Evolutionary conservation across 2,113 vertebrate genomes (phyloP).

Genomic region (Hyaena hyaena): DNA sequence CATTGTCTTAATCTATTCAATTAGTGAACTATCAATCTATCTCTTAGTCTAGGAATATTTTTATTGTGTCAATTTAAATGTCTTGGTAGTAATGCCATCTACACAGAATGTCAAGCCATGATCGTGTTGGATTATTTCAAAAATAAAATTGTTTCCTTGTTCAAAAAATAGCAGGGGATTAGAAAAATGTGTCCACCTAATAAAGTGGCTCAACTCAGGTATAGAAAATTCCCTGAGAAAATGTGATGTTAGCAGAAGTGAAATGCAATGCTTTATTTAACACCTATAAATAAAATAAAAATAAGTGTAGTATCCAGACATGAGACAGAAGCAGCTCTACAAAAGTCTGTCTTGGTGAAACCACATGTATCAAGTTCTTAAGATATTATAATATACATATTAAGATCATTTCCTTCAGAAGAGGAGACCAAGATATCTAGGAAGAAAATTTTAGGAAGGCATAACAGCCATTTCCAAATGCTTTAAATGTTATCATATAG

Average conservation of each 20-base stretch:
- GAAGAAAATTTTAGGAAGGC: neutral
- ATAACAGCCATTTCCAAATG: neutral
- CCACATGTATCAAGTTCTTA: neutral
- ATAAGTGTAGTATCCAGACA: neutral
- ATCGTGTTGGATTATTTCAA: neutral
- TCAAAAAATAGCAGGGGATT: neutral
- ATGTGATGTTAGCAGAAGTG: neutral
- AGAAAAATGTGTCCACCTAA: conserved; percentile 18
- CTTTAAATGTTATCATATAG: neutral
- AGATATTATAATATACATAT: too few relatives aligned
- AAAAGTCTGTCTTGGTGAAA: neutral
- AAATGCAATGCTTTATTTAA: conserved; percentile 44
- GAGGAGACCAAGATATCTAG: neutral
- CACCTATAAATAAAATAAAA: conserved; percentile 34
- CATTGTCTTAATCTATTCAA: conserved; percentile 9
- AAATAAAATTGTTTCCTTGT: neutral
- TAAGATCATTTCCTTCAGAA: neutral
- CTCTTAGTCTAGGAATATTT: conserved; percentile 11
- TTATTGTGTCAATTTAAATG: neutral
- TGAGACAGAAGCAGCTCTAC: neutral
- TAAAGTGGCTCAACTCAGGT: neutral
- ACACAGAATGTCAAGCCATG: neutral
- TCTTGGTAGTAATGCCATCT: neutral
- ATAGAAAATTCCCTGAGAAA: conserved; percentile 31
- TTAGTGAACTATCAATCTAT: neutral